Evolutionary conservation across 23 tunicate genomes (phyloP), one percentile per base, ranked within the genome.

Genomic region (Trididemnum clinides): DNA sequence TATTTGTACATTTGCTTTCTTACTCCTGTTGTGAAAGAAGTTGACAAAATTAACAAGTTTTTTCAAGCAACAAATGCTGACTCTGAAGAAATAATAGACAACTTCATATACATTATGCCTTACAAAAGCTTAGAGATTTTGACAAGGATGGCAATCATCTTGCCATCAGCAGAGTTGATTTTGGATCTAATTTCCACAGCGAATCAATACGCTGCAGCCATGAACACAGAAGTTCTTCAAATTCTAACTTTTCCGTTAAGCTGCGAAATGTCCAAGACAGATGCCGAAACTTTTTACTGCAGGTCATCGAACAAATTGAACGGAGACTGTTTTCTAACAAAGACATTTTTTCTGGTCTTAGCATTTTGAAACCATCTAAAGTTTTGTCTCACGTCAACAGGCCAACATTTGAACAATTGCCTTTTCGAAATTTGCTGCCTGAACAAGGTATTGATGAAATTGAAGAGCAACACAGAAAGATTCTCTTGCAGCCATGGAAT

Each of bases 1-100:
- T 36, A 73, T 38, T 73, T 73, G 80, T 73, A 78, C 23, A 10
- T 51, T 20, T 25, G 37, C 38, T 78, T 51, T 31, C 65, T 78
- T 31, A 51, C 83, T 51, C 83, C 83, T 22, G 20, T 78, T 28
- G 81, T 78, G 5, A 28, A 51, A 31, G 83, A 78, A 51, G 4
- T 78, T 78, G 83, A 78, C 10, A 78, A 51, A 51, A 51, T 51
- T 4, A 51, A 78, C 23, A 28, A 51, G n/a, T 78, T 78, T 51
- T 78, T 78, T 78, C 83, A 78, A 78, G 34, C 65, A 78, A 78
- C 83, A 78, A 51, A 78, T 78, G 83, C 66, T 50, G 83, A 78
- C 38, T 66, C 83, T 5, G 65, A 78, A 51, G 65, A 28, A 51
- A 26, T 78, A 20, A 6, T 29, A 12, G 12, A 26, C 37, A 78